A percentile compares a stretch with the other conserved stretches of the same genome.
These are phyloP conservation scores for Sarcophaga bullata DNA, from an alignment of 1,140 invertebrate genomes.

Conservation along the genomic window DNA sequence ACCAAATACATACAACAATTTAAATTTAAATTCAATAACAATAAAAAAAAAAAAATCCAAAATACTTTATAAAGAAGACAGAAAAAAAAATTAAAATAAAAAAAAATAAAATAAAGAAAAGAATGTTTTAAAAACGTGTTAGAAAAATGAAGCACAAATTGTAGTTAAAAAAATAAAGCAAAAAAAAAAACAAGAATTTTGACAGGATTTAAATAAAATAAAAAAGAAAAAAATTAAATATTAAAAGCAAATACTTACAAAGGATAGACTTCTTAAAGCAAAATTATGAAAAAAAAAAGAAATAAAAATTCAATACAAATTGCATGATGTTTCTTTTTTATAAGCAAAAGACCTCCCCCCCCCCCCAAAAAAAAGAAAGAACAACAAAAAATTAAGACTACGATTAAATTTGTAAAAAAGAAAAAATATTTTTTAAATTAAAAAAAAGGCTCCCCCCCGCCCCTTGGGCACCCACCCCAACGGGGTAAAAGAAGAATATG, in stretches of 20 bases:
- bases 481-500: no score
- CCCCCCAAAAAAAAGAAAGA: no score
- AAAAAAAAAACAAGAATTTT: no score
- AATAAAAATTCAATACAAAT: neutral
- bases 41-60: constrained; percentile 10
- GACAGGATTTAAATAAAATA: neutral
- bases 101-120: neutral
- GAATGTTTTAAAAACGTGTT: neutral
- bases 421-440: neutral
- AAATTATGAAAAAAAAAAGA: neutral
- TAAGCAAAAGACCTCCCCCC: neutral
- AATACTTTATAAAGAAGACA: constrained; percentile 22
- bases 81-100: constrained; percentile 7
- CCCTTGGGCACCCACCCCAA: no score
- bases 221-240: neutral
- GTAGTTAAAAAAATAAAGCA: neutral
- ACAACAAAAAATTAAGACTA: neutral
- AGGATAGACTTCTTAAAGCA: neutral
- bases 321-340: neutral
- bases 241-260: constrained; percentile 12
- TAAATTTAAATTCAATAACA: constrained; percentile 13
- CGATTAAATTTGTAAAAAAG: neutral
- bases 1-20: neutral
- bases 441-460: neutral
- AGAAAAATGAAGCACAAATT: constrained; percentile 10